Evolutionary conservation across 2,113 vertebrate genomes (phyloP), one percentile per base, ranked within the genome.

Genomic region (Prolemur simus): DNA sequence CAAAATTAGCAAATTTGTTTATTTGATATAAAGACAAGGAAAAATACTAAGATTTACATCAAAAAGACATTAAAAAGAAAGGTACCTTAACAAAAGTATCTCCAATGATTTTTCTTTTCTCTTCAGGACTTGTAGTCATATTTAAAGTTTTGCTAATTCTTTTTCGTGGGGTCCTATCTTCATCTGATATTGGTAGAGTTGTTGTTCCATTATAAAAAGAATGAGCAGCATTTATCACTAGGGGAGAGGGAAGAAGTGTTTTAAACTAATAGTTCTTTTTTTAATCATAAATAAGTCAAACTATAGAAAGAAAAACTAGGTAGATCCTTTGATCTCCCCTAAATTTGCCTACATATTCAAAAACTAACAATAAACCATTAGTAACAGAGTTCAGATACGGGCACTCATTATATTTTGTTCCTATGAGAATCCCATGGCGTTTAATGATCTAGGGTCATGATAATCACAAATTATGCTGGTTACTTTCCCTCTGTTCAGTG

Each of bases 141-240:
- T 99, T 99, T 76, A 99, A 98, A 0, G 99, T 99, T 97, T 99
- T 99, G 98, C 99, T 99, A 91, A 99, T 99, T 97, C 99, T 99
- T 98, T 99, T 99, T 34, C 99, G 98, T 88, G 99, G 99, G 5
- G 99, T 99, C 92, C 99, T 98, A 97, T 99, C 99, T 98, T 99
- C 99, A 23, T 99, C 99, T 0, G 99, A 99, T 98, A 99, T 99
- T 93, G 99, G 99, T 92, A 99, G 98, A 83, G 99, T 99, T 71
- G 99, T 99, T 42, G 99, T 99, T 92, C 99, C 99, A 10, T 99
- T 99, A 93, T 99, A 99, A 98, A 99, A 99, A 0, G 99, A 99
- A 98, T 99, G 99, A 87, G 99, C 99, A 56, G 99, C 99, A 85
- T 99, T 99, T 92, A 99, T 99, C 98, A 99, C 99, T 99, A 96